Base-by-base conservation (phyloP, 1,140 invertebrate genomes). In the Leptinotarsa defecta region DNA sequence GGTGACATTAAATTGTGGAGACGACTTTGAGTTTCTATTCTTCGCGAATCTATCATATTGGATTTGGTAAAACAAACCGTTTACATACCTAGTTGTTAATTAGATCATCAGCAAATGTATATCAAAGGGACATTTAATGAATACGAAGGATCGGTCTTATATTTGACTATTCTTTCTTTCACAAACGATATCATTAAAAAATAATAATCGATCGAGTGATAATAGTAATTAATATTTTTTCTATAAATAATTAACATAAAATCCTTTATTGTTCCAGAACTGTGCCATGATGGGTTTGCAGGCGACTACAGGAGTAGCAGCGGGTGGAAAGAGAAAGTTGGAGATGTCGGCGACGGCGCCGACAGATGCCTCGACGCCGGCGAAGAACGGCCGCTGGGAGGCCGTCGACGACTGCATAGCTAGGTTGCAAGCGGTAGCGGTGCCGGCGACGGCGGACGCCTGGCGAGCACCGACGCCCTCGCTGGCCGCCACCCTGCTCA, bases 251-350 rank as follows among this genome's bases (percentile, higher is more conserved):
- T 43, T 11, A 43, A 20, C 5, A 69, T n/a, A 43, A 43, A 43
- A 43, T 43, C 34, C 2, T 43, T 74, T 52, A 79, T 76, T 78
- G 27, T 90, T 91, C 3, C 87, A 92, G 91, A 91, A 90, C 86
- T 91, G 90, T 91, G 90, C 90, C 89, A 91, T 91, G 89, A 92
- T 92, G 91, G 91, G 91, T 90, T 89, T 92, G 88, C 91, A 91
- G 89, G 90, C 90, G 86, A 91, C 91, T 84, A 89, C 90, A 87
- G 90, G 90, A 86, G 91, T 90, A 85, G 89, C 90, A 87, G 69
- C 34, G 20, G 90, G 90, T 86, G 76, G 77, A 81, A 92, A 92
- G 89, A 90, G 91, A 86, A 92, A 92, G 80, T 86, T 83, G 71
- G 82, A 82, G 77, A 78, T 73, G 72, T 81, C 80, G 67, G 82